Evolutionary conservation across 1,140 invertebrate species (phyloP).

Genomic region (Branchinecta lindahli): DNA sequence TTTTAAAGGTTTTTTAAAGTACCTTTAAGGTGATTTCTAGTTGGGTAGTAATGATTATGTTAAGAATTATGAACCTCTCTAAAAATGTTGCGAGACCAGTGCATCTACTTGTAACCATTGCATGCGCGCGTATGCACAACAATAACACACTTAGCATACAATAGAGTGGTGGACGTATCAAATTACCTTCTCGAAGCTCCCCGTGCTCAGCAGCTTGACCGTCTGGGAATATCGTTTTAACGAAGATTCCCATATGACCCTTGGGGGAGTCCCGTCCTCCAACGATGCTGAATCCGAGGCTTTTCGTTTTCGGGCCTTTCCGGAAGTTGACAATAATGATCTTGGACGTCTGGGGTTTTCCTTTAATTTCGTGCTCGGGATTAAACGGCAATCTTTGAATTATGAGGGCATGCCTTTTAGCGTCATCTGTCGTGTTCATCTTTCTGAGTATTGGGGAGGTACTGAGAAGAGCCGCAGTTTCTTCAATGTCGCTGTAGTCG

Average conservation of each 20-base stretch:
- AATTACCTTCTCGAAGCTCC: conserved; percentile 47
- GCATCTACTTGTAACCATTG: too few species aligned
- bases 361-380: not conserved
- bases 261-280: conserved; percentile 52
- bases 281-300: conserved; percentile 55
- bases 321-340: conserved; percentile 37
- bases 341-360: not conserved
- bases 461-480: conserved; percentile 36
- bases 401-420: too few species aligned
- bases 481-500: conserved; percentile 19
- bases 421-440: not conserved
- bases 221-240: conserved; percentile 46
- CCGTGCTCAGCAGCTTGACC: conserved; percentile 52
- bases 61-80: too few species aligned
- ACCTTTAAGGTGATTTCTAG: too few species aligned
- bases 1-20: too few species aligned
- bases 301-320: conserved; percentile 47
- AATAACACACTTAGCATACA: too few species aligned
- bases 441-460: conserved; percentile 31
- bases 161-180: not conserved
- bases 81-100: too few species aligned
- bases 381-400: not conserved
- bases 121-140: too few species aligned
- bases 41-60: too few species aligned
- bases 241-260: conserved; percentile 47